A percentile compares a stretch with the other conserved stretches of the same genome.
Conservation (phyloP, 2,113 vertebrate species). For the Copsychus sechellarum region DNA sequence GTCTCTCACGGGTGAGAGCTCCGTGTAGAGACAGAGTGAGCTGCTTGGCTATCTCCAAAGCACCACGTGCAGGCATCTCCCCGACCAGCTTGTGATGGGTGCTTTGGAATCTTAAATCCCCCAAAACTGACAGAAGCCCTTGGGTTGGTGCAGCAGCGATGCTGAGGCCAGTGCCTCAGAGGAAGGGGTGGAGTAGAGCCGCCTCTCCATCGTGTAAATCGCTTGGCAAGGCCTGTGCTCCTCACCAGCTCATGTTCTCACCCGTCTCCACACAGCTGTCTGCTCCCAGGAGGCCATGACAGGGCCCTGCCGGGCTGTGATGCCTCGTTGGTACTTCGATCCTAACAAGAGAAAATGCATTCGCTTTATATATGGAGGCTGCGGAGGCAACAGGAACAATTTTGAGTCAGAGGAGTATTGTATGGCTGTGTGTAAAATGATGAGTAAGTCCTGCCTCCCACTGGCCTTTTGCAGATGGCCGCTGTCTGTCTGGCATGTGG, state of each 20-base stretch:
- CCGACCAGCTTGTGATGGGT: too few species aligned
- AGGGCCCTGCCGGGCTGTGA: conserved; percentile 92
- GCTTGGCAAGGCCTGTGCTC: not conserved
- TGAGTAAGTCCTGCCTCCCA: conserved; percentile 87
- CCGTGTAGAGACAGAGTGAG: not conserved
- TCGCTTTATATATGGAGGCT: conserved; percentile 97
- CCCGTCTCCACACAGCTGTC: conserved; percentile 87
- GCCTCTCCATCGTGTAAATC: not conserved
- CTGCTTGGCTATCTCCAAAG: not conserved
- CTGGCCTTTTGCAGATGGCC: conserved; percentile 65
- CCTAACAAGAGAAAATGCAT: conserved; percentile 88
- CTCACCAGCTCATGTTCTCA: conserved; percentile 72
- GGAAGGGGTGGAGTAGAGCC: not conserved
- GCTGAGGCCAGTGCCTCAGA: not conserved
- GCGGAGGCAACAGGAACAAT: conserved; percentile 99
- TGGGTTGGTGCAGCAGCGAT: rapidly evolving
- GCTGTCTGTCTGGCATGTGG: conserved; percentile 68
- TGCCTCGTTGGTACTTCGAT: conserved; percentile 97
- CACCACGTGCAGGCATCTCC: rapidly evolving
- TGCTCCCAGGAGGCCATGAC: conserved; percentile 94
- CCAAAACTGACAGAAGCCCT: not conserved
- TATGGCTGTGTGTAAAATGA: conserved; percentile 94
- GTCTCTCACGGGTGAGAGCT: not conserved
- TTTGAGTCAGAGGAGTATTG: conserved; percentile 98
- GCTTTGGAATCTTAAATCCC: not conserved